phyloP scores from a whole-genome alignment of 2,797 vertebrate species.

The Gambelia wislizenii region DNA sequence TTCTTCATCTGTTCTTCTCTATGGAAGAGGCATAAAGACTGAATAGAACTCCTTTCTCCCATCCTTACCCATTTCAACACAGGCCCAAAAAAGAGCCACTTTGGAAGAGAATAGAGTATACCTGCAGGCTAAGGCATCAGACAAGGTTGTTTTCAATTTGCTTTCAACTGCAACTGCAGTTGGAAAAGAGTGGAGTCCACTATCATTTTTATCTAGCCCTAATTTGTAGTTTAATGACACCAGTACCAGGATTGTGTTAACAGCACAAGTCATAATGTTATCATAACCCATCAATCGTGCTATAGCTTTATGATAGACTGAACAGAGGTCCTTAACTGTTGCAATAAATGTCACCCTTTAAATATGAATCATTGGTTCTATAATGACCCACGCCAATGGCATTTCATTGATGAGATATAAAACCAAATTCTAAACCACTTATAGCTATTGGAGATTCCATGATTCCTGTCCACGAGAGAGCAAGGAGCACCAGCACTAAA shows the following conservation, averaged over 20 bases:
- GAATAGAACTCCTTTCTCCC: not conserved
- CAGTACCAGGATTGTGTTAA: constrained; percentile 41
- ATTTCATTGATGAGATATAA: constrained; percentile 59
- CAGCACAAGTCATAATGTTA: constrained; percentile 45
- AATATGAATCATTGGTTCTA: constrained; percentile 59
- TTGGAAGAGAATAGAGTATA: not conserved
- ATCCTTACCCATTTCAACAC: not conserved
- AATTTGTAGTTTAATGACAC: constrained; percentile 54
- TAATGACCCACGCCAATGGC: constrained; percentile 33
- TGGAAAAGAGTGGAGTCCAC: constrained; percentile 2
- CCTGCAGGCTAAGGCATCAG: not conserved
- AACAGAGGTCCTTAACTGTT: constrained; percentile 54
- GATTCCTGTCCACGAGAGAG: not conserved
- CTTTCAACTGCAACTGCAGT: not conserved
- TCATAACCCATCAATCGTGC: constrained; percentile 27
- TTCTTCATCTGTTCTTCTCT: no score
- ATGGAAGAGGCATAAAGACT: no score
- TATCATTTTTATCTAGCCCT: constrained; percentile 52
- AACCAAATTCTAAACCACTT: constrained; percentile 17
- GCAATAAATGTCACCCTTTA: constrained; percentile 33
- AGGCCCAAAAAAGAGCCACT: not conserved
- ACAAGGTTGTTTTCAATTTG: constrained; percentile 11
- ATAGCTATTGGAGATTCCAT: constrained; percentile 4
- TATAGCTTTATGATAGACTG: constrained; percentile 55
- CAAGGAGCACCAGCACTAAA: not conserved